Conservation (phyloP, 2,113 vertebrate genomes). For the Callospermophilus lateralis region DNA sequence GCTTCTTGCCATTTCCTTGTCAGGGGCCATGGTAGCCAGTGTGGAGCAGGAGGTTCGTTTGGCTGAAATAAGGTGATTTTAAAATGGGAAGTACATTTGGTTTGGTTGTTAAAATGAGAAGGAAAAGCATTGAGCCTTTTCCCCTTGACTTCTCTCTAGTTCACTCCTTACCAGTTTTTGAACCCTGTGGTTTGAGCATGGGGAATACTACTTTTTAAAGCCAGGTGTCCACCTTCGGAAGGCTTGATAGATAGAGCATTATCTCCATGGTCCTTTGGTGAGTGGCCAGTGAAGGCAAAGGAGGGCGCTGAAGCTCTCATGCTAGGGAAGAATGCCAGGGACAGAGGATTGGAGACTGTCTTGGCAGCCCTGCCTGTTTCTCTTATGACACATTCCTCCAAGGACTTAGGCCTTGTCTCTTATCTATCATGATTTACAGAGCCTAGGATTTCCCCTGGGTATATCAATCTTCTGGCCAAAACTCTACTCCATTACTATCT, state of each 20-base stretch:
- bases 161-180: not conserved
- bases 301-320: fast-evolving
- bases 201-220: not conserved
- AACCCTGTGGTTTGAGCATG: not conserved
- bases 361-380: not conserved
- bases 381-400: not conserved
- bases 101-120: not conserved
- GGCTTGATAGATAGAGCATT: not conserved
- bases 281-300: too few species aligned
- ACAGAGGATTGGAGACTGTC: not conserved
- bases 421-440: not conserved
- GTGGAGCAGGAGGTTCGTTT: not conserved
- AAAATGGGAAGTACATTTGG: not conserved
- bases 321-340: not conserved
- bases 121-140: not conserved
- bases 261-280: not conserved
- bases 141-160: not conserved
- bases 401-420: not conserved
- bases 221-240: too few species aligned
- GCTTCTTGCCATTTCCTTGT: not conserved
- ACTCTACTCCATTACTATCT: not conserved
- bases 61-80: not conserved
- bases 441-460: not conserved
- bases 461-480: not conserved
- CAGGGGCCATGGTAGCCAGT: not conserved